These are phyloP conservation scores for Plecturocebus donacophilus DNA, from an alignment of 2,113 vertebrate species.

Conservation along the genomic window DNA sequence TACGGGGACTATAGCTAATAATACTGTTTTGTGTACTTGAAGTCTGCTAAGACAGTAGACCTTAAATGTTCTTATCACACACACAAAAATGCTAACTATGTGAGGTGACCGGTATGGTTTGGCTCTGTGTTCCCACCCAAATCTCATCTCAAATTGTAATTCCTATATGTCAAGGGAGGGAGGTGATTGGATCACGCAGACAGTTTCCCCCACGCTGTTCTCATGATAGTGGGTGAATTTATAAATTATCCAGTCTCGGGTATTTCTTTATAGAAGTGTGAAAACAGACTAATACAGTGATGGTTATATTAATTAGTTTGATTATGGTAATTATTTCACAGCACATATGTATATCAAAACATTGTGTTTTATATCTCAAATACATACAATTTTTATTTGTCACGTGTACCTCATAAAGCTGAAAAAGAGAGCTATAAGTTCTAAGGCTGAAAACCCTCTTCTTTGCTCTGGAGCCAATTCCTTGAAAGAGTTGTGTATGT, in stretches of 20 bases:
- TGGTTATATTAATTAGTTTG: background rate
- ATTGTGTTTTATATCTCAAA: background rate
- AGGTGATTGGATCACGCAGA: no score
- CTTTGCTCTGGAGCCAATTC: background rate
- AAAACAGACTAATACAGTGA: no score
- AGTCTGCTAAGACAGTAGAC: background rate
- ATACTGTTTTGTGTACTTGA: background rate
- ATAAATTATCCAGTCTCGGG: no score
- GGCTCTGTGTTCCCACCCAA: no score
- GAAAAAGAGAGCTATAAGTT: background rate
- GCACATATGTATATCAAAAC: background rate
- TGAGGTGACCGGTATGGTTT: background rate
- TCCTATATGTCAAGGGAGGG: no score
- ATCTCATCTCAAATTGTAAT: no score
- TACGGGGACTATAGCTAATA: background rate
- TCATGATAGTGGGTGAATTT: no score
- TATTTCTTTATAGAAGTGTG: no score
- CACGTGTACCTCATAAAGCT: background rate
- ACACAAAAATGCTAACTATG: background rate
- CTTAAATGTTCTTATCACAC: background rate
- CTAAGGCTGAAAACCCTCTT: background rate
- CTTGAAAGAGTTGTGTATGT: background rate
- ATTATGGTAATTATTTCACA: background rate
- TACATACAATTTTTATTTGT: background rate
- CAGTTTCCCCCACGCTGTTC: background rate